A percentile compares a stretch with the other conserved stretches of the same genome.
These are phyloP conservation scores for Pseudococcus viburni DNA, from an alignment of 2,888 invertebrate genomes.

Conservation along the genomic window DNA sequence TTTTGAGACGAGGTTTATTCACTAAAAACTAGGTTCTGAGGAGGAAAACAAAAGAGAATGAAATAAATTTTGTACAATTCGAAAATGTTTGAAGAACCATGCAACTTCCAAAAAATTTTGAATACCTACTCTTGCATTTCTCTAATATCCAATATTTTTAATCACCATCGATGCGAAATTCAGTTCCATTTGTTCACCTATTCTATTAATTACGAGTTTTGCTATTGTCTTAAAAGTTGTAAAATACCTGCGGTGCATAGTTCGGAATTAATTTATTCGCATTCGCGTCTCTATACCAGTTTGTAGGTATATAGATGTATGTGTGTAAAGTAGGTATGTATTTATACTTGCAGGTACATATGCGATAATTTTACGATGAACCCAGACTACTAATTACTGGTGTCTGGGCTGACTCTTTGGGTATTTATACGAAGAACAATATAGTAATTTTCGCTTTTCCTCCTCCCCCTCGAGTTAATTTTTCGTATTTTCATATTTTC, in stretches of 20 bases:
- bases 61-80: too few species aligned
- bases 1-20: too few species aligned
- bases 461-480: not conserved
- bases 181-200: not conserved
- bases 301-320: not conserved
- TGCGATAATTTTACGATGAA: conserved; percentile 15
- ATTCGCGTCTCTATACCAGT: not conserved
- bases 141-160: too few species aligned
- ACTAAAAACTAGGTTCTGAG: too few species aligned
- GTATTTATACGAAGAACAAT: not conserved
- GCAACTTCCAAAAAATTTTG: not conserved
- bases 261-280: not conserved
- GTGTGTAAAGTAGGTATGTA: not conserved
- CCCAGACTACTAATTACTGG: conserved; percentile 4
- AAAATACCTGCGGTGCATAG: not conserved
- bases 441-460: not conserved
- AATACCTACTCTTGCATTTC: not conserved
- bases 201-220: not conserved
- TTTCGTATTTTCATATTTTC: too few species aligned
- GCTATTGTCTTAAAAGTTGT: not conserved
- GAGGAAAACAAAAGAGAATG: too few species aligned
- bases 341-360: not conserved
- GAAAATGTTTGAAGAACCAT: too few species aligned
- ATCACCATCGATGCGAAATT: not conserved
- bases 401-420: not conserved